Evolutionary conservation across 2,888 invertebrate genomes (phyloP).

Genomic region (Beris chalybata): DNA sequence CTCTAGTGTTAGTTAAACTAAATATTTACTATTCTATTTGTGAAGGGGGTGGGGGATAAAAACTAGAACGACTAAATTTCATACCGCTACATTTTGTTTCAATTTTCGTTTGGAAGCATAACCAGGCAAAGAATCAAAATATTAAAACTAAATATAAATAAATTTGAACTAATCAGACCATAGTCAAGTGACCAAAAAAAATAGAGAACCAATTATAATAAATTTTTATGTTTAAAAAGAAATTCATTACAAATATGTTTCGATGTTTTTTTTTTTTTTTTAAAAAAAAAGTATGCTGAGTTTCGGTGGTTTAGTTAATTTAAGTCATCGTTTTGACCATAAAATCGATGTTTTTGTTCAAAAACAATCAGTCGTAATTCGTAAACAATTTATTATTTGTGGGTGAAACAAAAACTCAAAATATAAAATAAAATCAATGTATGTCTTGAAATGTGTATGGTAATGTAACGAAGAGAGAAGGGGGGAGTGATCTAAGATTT

Average conservation of each 20-base stretch:
- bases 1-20: conserved; percentile 2
- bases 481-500: too few species aligned
- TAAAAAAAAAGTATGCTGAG: conserved; percentile 5
- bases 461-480: too few species aligned
- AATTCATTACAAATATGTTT: neutral
- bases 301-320: too few species aligned
- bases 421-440: too few species aligned
- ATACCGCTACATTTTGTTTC: neutral
- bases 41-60: too few species aligned
- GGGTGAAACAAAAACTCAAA: too few species aligned
- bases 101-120: conserved; percentile 24
- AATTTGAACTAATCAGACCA: conserved; percentile 11
- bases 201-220: conserved; percentile 8
- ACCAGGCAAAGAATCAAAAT: conserved; percentile 33
- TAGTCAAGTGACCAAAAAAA: conserved; percentile 7
- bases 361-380: too few species aligned
- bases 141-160: conserved; percentile 17
- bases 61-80: neutral
- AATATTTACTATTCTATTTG: conserved; percentile 4
- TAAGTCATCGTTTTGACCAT: neutral
- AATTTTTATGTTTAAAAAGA: conserved; percentile 13
- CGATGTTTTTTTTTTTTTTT: too few species aligned
- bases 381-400: too few species aligned
- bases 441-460: too few species aligned
- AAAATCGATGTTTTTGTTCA: neutral